Evolutionary conservation across 2,888 invertebrate genomes (phyloP).

Genomic region (Synanthedon myopaeformis): DNA sequence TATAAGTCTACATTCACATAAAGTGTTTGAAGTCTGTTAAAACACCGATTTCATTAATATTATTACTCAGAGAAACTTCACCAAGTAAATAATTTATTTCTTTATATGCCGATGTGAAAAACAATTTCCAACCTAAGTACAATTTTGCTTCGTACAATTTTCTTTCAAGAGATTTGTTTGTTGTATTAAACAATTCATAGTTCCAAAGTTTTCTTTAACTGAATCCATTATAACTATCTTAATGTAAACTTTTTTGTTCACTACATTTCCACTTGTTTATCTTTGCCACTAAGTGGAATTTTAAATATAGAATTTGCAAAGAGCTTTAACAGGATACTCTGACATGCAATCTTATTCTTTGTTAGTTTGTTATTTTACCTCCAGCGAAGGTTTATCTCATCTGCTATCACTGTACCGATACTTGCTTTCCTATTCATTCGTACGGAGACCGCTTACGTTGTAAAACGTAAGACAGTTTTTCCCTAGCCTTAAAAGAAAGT

Average conservation of each 20-base stretch:
- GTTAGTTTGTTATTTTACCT: neutral
- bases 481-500: constrained; percentile 20
- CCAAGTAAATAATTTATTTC: too few species aligned
- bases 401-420: constrained; percentile 7
- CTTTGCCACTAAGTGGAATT: neutral
- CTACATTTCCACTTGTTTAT: neutral
- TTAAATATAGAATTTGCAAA: neutral
- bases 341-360: neutral
- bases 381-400: neutral
- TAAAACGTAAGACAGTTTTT: constrained; percentile 20
- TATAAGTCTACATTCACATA: too few species aligned
- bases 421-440: constrained; percentile 20
- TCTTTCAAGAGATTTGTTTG: neutral
- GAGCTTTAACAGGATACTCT: neutral
- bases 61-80: too few species aligned
- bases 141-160: neutral
- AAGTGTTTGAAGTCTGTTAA: too few species aligned
- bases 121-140: too few species aligned
- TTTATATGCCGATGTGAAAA: too few species aligned
- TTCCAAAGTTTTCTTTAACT: neutral
- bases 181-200: neutral
- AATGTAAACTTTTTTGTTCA: neutral
- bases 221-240: neutral
- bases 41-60: too few species aligned
- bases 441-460: constrained; percentile 18